Conservation (phyloP, 2,888 invertebrate genomes). For the Cenopis cana region DNA sequence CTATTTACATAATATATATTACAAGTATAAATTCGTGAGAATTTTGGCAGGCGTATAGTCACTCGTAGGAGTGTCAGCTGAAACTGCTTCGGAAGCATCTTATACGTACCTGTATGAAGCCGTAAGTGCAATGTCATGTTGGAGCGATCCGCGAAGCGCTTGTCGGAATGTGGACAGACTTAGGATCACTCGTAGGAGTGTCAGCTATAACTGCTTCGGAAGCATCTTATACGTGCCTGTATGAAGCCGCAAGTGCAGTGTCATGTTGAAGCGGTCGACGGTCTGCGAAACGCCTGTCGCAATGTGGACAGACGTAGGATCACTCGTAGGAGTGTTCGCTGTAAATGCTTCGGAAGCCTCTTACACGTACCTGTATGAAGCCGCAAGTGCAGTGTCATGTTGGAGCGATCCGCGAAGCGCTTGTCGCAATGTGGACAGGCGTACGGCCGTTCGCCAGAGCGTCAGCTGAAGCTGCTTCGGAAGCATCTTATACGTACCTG, state of each 20-base stretch:
- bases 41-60: constrained; percentile 82
- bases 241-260: constrained; percentile 91
- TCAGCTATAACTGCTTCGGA: constrained; percentile 91
- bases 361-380: constrained; percentile 87
- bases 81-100: constrained; percentile 70
- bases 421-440: constrained; percentile 92
- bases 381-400: constrained; percentile 93
- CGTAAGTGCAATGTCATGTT: constrained; percentile 95
- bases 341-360: constrained; percentile 72
- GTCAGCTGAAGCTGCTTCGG: constrained; percentile 91
- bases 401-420: constrained; percentile 93
- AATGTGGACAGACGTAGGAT: constrained; percentile 92
- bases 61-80: constrained; percentile 68
- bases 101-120: constrained; percentile 87
- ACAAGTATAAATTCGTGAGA: background rate
- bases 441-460: constrained; percentile 93
- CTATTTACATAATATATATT: no score
- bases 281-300: constrained; percentile 93
- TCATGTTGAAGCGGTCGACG: constrained; percentile 94
- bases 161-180: constrained; percentile 91
- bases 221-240: constrained; percentile 79
- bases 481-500: constrained; percentile 74
- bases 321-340: constrained; percentile 93
- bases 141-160: constrained; percentile 93
- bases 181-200: constrained; percentile 93